Evolutionary conservation across 1,140 invertebrate species (phyloP).

Genomic region (Copidosoma floridanum): DNA sequence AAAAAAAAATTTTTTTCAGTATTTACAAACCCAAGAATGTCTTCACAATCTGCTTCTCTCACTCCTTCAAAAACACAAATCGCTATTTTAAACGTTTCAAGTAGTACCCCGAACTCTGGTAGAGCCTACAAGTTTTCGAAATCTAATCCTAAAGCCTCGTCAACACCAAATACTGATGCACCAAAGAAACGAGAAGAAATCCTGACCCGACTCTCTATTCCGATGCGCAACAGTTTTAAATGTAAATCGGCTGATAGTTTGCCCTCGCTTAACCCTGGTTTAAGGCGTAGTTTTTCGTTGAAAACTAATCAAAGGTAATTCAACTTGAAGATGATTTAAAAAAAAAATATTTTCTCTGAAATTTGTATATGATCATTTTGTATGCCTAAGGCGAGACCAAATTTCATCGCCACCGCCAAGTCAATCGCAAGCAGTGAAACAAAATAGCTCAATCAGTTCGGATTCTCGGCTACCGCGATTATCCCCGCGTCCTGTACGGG

Average conservation of each 20-base stretch:
- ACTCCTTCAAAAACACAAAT: no score
- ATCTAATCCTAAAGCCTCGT: slow-evolving; percentile 42
- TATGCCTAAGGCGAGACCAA: no score
- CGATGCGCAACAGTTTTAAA: no score
- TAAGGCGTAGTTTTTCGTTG: no score
- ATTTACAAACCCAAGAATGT: slow-evolving; percentile 19
- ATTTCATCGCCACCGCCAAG: slow-evolving; percentile 14
- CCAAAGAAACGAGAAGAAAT: not conserved
- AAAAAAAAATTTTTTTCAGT: slow-evolving; percentile 25
- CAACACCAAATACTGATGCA: slow-evolving; percentile 40
- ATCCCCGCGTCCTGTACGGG: slow-evolving; percentile 11
- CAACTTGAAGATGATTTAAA: no score
- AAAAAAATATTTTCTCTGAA: no score
- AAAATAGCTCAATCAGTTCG: not conserved
- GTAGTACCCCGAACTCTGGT: slow-evolving; percentile 42
- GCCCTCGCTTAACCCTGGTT: no score
- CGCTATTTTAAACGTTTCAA: slow-evolving; percentile 34
- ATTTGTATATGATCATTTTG: no score
- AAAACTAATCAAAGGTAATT: no score
- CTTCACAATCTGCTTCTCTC: no score
- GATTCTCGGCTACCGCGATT: not conserved
- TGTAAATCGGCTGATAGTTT: no score
- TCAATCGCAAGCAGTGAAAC: not conserved
- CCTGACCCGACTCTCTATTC: no score
- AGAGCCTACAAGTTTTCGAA: slow-evolving; percentile 13